Conservation (phyloP, 2,797 vertebrate genomes). For the Spinus olivaceus region DNA sequence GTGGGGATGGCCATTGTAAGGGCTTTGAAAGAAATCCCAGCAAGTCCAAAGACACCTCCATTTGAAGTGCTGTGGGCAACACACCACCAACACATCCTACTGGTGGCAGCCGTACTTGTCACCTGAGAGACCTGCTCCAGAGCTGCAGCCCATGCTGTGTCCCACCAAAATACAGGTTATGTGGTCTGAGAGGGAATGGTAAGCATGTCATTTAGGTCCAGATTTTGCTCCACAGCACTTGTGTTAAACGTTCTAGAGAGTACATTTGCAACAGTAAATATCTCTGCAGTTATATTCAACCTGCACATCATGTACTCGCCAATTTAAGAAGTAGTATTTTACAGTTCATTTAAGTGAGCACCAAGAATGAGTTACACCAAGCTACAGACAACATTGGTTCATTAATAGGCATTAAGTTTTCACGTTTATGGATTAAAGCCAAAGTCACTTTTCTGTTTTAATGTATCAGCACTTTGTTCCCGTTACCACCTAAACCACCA, state of each 20-base stretch:
- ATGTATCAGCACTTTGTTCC: neutral
- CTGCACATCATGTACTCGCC: neutral
- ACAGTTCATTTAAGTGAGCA: neutral
- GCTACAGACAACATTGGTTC: neutral
- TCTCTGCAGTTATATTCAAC: neutral
- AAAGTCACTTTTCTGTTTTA: neutral
- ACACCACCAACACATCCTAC: rapidly evolving
- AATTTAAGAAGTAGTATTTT: neutral
- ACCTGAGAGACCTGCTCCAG: neutral
- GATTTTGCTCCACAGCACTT: neutral
- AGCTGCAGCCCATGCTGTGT: neutral
- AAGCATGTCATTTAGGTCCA: neutral
- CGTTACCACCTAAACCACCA: neutral
- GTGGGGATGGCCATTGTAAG: rapidly evolving
- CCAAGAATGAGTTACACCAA: neutral
- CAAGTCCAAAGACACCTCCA: neutral
- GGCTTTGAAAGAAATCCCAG: neutral
- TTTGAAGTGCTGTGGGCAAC: neutral
- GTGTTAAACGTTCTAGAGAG: neutral
- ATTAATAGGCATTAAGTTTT: neutral
- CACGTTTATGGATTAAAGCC: neutral
- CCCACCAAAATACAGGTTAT: neutral
- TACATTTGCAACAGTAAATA: neutral
- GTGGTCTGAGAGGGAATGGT: neutral
- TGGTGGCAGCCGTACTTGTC: neutral